These are phyloP conservation scores for Lagorchestes hirsutus DNA, from an alignment of 2,797 vertebrate genomes.

Conservation along the genomic window DNA sequence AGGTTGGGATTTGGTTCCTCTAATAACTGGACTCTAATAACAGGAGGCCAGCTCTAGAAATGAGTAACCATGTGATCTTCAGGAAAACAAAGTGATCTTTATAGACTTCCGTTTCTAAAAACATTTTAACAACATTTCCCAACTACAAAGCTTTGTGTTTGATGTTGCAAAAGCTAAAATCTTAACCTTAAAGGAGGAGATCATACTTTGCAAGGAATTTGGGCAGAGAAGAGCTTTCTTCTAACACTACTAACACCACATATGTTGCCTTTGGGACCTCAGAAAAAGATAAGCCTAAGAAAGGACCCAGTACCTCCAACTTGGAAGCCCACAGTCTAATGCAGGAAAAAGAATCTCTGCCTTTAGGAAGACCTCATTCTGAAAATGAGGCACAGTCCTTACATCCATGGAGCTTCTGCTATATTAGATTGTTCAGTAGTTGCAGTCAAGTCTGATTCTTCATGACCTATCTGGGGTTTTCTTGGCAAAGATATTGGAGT, in stretches of 20 bases:
- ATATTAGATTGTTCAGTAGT: neutral
- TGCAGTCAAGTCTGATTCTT: neutral
- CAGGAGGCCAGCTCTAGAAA: neutral
- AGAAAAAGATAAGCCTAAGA: neutral
- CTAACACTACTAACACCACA: neutral
- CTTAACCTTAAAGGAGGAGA: neutral
- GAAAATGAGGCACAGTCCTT: neutral
- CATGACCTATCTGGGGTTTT: neutral
- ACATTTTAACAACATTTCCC: neutral
- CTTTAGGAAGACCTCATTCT: neutral
- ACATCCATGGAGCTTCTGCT: neutral
- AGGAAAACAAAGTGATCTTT: neutral
- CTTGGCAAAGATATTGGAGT: neutral
- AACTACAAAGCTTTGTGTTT: neutral
- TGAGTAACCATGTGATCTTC: neutral
- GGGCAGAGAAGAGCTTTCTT: neutral
- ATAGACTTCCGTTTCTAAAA: neutral
- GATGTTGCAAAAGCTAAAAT: neutral
- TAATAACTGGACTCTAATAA: neutral
- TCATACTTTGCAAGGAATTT: neutral
- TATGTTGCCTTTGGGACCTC: neutral
- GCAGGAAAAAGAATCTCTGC: neutral
- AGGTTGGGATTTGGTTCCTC: neutral
- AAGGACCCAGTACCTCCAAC: neutral
- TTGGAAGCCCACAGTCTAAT: neutral